A percentile compares a stretch with the other conserved stretches of the same genome.
Conservation (phyloP, 2,888 invertebrate species). For the Dasysyrphus albostriatus region DNA sequence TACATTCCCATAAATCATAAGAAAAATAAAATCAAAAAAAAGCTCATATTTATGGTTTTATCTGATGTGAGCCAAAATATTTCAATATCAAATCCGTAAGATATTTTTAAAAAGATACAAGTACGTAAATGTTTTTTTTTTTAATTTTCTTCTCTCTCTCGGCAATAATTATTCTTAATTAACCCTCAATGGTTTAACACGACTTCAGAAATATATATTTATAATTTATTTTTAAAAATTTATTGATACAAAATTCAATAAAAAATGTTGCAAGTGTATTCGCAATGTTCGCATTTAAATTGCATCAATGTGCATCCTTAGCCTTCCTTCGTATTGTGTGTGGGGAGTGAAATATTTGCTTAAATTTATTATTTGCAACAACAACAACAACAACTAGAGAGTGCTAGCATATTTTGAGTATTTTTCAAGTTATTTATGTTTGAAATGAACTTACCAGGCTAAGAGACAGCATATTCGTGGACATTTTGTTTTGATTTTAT, state of each 20-base stretch:
- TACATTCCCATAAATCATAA: slow-evolving; percentile 42
- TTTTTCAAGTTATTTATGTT: slow-evolving; percentile 35
- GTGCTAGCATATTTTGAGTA: slow-evolving; percentile 34
- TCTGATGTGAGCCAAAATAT: slow-evolving; percentile 29
- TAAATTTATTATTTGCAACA: slow-evolving; percentile 27
- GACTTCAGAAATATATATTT: slow-evolving; percentile 32
- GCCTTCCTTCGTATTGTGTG: slow-evolving; percentile 14
- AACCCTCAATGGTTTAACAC: slow-evolving; percentile 52
- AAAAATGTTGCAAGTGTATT: slow-evolving; percentile 13
- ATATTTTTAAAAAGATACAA: slow-evolving; percentile 9
- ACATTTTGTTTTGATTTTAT: slow-evolving; percentile 39
- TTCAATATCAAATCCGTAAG: slow-evolving; percentile 24
- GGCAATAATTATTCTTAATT: slow-evolving; percentile 52
- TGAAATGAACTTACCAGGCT: slow-evolving; percentile 75
- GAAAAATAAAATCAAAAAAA: slow-evolving; percentile 30
- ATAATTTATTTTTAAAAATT: slow-evolving; percentile 34
- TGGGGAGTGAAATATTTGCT: slow-evolving; percentile 11
- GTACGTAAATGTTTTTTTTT: not conserved
- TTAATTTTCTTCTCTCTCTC: not conserved
- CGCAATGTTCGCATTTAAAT: slow-evolving; percentile 30
- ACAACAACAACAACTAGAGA: slow-evolving; percentile 17
- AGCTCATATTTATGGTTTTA: slow-evolving; percentile 20
- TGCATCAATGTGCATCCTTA: slow-evolving; percentile 47
- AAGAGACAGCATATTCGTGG: slow-evolving; percentile 77
- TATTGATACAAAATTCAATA: slow-evolving; percentile 38